Evolutionary conservation across 2,113 vertebrate genomes (phyloP), one percentile per base, ranked within the genome.

Genomic region (Centropristis striata): DNA sequence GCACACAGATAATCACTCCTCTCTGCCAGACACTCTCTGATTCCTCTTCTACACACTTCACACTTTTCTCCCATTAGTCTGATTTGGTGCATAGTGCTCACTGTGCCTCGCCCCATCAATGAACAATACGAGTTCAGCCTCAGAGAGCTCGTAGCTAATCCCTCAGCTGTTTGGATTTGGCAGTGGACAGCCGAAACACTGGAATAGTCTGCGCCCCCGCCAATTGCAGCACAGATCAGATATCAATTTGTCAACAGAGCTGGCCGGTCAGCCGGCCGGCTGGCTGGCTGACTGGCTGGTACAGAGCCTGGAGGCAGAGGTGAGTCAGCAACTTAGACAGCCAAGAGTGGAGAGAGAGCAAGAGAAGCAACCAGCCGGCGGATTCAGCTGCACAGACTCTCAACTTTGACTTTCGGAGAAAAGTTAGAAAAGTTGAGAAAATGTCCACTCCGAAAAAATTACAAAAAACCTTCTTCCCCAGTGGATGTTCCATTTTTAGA

Each of bases 231-330:
- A 53, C 67, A 74, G 85, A 90, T 93, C 90, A 85, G 83, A 90
- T 92, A 87, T 90, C 85, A 89, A 70, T 90, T 90, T 91, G 88
- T 90, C 85, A 86, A 90, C 85, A 81, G 79, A 65, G 81, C 78
- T 55, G 79, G 70, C 53, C 2, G 54, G 75, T 53, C 14, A 49
- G 69, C 74, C 8, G 67, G 27, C 41, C 46, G 65, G 27, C 39
- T 7, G 76, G 42, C 58, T 41, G 49, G 42, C 71, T 37, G 47
- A 71, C 28, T 60, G 58, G 25, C 59, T 75, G 77, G 36, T 86
- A 21, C 71, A 64, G 53, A 65, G 81, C 75, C 76, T 28, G 58
- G 36, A 80, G 87, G 76, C 51, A 71, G 83, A 88, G 86, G 87
- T 90, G 88, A 88, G 76, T 90, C 86, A 89, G 84, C 83, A 85